A percentile compares a stretch with the other conserved stretches of the same genome.
phyloP scores from a whole-genome alignment of 2,888 invertebrate genomes.

The Isoperla grammatica region DNA sequence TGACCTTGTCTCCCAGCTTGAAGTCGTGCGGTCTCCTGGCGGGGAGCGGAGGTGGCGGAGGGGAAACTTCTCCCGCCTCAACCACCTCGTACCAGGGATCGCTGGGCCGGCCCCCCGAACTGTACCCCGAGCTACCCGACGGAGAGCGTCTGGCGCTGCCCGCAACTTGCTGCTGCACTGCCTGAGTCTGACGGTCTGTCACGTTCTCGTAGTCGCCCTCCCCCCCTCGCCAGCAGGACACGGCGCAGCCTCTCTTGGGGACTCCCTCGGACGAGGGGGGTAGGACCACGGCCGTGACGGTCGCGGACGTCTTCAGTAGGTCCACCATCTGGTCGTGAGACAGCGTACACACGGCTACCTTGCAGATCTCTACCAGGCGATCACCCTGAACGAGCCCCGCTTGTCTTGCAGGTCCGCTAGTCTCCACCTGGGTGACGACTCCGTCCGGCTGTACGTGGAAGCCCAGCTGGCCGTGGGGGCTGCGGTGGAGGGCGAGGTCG shows the following conservation, averaged over 20 bases:
- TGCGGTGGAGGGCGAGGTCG: constrained; percentile 75
- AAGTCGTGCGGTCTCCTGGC: constrained; percentile 44
- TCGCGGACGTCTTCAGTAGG: constrained; percentile 79
- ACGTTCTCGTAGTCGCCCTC: constrained; percentile 65
- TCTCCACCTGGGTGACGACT: constrained; percentile 89
- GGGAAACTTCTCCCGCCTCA: constrained; percentile 36
- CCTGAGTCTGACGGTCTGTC: constrained; percentile 36
- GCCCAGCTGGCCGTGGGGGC: constrained; percentile 77
- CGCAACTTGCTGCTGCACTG: constrained; percentile 49
- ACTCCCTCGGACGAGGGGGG: constrained; percentile 65
- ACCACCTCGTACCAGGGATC: constrained; percentile 52
- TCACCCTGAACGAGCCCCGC: constrained; percentile 88
- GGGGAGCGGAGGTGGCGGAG: constrained; percentile 51
- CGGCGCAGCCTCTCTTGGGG: constrained; percentile 57
- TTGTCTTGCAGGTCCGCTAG: constrained; percentile 61
- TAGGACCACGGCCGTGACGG: constrained; percentile 77
- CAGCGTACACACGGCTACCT: constrained; percentile 81
- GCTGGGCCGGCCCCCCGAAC: constrained; percentile 61
- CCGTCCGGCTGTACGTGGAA: constrained; percentile 91
- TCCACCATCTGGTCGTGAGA: constrained; percentile 92
- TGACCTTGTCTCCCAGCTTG: constrained; percentile 46
- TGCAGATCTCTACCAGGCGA: constrained; percentile 85
- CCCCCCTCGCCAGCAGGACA: constrained; percentile 45
- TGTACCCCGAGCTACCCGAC: constrained; percentile 79
- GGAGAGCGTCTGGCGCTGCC: constrained; percentile 54